A percentile compares a stretch with the other conserved stretches of the same genome.
phyloP scores from a whole-genome alignment of 2,797 vertebrate genomes.

The Sebastes trivittatus region DNA sequence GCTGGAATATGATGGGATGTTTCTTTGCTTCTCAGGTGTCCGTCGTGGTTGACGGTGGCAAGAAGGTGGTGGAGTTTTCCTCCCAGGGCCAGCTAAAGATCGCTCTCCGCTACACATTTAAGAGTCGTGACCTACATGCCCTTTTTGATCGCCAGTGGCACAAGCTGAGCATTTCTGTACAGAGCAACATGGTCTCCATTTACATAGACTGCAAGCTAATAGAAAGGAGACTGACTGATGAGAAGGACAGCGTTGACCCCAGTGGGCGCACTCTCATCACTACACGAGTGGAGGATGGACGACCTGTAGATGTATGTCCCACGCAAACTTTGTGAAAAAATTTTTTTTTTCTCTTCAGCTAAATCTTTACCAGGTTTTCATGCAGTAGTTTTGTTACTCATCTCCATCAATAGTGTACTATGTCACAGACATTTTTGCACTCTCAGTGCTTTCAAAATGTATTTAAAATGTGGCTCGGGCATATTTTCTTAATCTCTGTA shows the following conservation, averaged over 20 bases:
- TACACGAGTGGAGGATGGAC: conserved; percentile 87
- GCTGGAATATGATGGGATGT: background rate
- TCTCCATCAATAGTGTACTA: background rate
- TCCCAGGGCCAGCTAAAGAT: conserved; percentile 83
- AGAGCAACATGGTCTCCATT: conserved; percentile 86
- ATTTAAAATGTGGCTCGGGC: conserved; percentile 2
- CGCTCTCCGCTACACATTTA: conserved; percentile 89
- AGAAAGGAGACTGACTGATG: conserved; percentile 86
- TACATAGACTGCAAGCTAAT: conserved; percentile 94
- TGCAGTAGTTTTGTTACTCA: background rate
- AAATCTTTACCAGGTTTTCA: background rate
- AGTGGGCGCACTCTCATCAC: conserved; percentile 89
- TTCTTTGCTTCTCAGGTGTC: conserved; percentile 83
- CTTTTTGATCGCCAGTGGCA: conserved; percentile 98
- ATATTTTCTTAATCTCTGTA: conserved; percentile 33
- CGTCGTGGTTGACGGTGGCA: conserved; percentile 89
- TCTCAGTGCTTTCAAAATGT: background rate
- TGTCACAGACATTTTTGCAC: background rate
- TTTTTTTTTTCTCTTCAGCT: background rate
- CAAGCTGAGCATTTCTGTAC: conserved; percentile 90
- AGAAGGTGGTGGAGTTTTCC: conserved; percentile 91
- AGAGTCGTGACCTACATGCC: conserved; percentile 89
- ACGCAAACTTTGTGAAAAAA: background rate
- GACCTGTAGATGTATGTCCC: conserved; percentile 92
- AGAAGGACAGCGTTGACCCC: conserved; percentile 81